Base-by-base conservation (phyloP, 1,140 invertebrate species). In the Caenorhabditis latens region DNA sequence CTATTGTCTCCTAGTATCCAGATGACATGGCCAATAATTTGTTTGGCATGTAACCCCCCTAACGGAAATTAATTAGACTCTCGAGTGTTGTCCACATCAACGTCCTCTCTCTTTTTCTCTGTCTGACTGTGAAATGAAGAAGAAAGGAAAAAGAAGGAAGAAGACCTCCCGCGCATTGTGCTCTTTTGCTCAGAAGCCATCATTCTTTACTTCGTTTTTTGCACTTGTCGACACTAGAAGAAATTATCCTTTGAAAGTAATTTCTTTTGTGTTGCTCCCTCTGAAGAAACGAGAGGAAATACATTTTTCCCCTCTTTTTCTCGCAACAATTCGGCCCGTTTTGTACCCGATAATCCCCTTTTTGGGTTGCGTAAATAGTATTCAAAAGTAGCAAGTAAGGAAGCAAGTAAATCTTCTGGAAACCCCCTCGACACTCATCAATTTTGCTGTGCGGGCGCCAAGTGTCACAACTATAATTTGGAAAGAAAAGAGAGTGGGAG, bases 351-450 rank as follows among this genome's bases (percentile, higher is more conserved):
- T 79, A 79, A 79, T 79, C 71, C 71, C 8, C 71, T 46, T 79
- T 43, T 79, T 43, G 3, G 24, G 71, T 53, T 79, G 43, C 71
- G 71, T 79, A 79, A 79, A 79, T 79, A 79, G 71, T 79, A 79
- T 79, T 79, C 43, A 79, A 79, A 79, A 79, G 40, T 46, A n/a
- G 46, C 43, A 21, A 50, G 46, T 21, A 24, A 79, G 14, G n/a
- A 79, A 50, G 46, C 71, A 79, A 79, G 71, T 79, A 79, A 79
- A 79, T 79, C 71, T 79, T 79, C 71, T 79, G 46, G 71, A 71
- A 75, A 79, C 43, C 71, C 71, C 71, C 71, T 50, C n/a, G 71
- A 79, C 71, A 79, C 71, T 79, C 71, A 79, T 79, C 71, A 79
- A 79, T 79, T 79, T 79, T 79, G 50, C 46, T 50, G 71, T 79